phyloP scores from a whole-genome alignment of 2,888 invertebrate genomes.

The Eueremaeus valkanovi region DNA sequence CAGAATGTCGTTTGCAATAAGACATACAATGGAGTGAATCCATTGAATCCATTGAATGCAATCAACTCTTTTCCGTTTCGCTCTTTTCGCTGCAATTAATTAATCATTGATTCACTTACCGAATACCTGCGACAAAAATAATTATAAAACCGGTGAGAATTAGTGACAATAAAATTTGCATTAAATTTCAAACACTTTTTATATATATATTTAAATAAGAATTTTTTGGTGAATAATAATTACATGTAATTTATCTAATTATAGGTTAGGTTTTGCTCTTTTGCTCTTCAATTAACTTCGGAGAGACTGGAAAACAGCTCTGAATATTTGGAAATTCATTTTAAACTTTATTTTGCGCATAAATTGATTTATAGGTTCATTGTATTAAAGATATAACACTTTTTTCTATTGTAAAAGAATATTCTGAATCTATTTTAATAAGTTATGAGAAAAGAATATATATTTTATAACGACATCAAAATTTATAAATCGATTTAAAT shows the following conservation, averaged over 20 bases:
- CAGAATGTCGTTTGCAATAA: neutral
- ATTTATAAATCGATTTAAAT: no score
- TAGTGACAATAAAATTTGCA: constrained; percentile 14
- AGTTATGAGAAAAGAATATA: no score
- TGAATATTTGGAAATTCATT: no score
- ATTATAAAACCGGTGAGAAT: constrained; percentile 16
- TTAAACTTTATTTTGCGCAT: no score
- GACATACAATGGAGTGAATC: neutral
- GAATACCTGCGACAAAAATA: constrained; percentile 13
- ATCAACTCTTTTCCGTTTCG: neutral
- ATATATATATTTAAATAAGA: neutral
- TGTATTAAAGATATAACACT: no score
- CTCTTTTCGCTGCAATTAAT: constrained; percentile 9
- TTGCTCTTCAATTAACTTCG: no score
- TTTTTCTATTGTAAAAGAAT: neutral
- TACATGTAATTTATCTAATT: neutral
- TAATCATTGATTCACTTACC: constrained; percentile 28
- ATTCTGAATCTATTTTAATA: no score
- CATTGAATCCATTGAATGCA: constrained; percentile 1
- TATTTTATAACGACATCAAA: no score
- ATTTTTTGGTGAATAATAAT: neutral
- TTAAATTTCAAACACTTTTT: neutral
- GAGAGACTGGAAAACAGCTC: no score
- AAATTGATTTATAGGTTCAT: no score
- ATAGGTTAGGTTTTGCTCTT: no score